phyloP scores from a whole-genome alignment of 2,113 vertebrate genomes.

The Stomatorhinus ivindoensis region DNA sequence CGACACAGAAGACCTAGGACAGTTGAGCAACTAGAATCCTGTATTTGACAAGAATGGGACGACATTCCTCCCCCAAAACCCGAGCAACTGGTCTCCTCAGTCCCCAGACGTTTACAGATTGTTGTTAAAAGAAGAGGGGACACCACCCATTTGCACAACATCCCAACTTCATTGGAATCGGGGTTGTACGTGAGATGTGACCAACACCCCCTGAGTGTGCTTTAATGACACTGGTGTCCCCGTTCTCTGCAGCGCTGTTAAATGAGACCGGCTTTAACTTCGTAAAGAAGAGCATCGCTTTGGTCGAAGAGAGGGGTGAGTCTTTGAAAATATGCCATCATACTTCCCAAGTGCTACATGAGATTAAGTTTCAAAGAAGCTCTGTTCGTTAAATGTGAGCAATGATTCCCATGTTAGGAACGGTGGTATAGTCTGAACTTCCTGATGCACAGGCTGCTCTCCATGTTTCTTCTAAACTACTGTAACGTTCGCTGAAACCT shows the following conservation, averaged over 20 bases:
- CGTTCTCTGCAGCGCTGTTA: constrained; percentile 71
- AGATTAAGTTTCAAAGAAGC: not conserved
- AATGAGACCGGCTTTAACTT: constrained; percentile 97
- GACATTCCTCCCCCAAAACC: no score
- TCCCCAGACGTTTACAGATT: no score
- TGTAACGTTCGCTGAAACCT: not conserved
- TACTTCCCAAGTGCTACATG: not conserved
- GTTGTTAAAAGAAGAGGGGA: no score
- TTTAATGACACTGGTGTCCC: not conserved
- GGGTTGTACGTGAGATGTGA: not conserved
- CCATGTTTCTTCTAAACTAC: no score
- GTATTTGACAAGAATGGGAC: no score
- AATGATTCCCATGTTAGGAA: not conserved
- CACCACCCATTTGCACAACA: no score
- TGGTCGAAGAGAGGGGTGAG: constrained; percentile 82
- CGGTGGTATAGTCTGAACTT: not conserved
- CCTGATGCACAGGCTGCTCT: not conserved
- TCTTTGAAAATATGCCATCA: not conserved
- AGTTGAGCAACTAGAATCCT: no score
- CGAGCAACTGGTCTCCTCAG: no score
- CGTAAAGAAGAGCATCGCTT: constrained; percentile 83
- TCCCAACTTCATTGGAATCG: no score
- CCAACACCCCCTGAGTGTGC: no score
- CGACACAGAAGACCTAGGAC: no score
- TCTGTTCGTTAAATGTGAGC: not conserved